phyloP scores from a whole-genome alignment of 2,113 vertebrate genomes.

The Otus sunia region DNA sequence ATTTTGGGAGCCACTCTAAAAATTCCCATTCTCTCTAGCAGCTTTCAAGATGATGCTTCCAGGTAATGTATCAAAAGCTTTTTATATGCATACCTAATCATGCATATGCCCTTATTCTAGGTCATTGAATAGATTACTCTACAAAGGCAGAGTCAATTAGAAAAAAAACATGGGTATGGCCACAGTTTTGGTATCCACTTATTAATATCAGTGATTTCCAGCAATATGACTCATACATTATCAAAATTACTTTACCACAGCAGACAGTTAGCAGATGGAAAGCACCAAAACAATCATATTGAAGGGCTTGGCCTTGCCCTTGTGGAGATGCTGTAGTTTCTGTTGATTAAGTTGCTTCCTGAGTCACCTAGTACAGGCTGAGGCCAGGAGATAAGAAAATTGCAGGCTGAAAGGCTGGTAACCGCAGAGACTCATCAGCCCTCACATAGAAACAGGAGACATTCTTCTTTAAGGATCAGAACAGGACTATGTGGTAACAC shows the following conservation, averaged over 20 bases:
- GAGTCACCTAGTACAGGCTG: neutral
- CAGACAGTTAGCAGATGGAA: neutral
- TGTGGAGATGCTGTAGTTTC: neutral
- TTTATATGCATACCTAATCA: neutral
- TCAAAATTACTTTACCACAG: neutral
- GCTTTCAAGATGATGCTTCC: neutral
- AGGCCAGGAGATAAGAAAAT: neutral
- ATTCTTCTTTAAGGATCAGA: neutral
- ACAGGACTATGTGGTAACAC: neutral
- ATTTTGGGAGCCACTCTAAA: neutral
- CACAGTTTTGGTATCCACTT: neutral
- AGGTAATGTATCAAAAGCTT: neutral
- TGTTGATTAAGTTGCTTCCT: neutral
- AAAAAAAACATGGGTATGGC: neutral
- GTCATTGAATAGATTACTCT: neutral
- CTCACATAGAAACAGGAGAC: neutral
- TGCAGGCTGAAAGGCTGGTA: neutral
- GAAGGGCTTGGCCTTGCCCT: neutral
- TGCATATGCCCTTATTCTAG: neutral
- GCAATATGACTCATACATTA: neutral
- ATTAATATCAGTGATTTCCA: neutral
- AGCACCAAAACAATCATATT: neutral
- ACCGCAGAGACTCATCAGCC: neutral
- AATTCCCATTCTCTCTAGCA: neutral
- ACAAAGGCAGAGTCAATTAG: neutral